phyloP scores from a whole-genome alignment of 2,888 invertebrate genomes.

The Subacronicta megacephala region DNA sequence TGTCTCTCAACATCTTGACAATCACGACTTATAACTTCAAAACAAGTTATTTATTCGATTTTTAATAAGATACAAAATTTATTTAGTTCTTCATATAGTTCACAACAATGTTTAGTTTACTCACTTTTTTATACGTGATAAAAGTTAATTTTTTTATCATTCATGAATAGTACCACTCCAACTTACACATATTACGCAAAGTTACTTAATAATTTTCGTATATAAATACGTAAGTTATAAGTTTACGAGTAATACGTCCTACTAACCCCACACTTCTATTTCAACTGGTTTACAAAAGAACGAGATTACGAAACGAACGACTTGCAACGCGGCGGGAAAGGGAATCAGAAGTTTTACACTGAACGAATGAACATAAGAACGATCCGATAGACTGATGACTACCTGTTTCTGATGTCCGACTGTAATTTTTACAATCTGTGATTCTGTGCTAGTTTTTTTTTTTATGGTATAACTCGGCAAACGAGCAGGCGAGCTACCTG shows the following conservation, averaged over 20 bases:
- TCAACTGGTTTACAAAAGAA: constrained; percentile 43
- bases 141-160: constrained; percentile 5
- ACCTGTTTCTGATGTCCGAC: too few relatives aligned
- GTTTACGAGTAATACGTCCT: constrained; percentile 53
- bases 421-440: too few relatives aligned
- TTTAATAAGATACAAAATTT: too few relatives aligned
- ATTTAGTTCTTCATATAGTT: too few relatives aligned
- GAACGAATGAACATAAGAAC: constrained; percentile 20
- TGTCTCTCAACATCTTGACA: constrained; percentile 68
- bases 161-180: constrained; percentile 37
- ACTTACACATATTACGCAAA: constrained; percentile 24
- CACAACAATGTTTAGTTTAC: too few relatives aligned
- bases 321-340: constrained; percentile 18
- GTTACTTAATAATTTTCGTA: constrained; percentile 46
- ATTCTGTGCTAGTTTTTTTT: too few relatives aligned
- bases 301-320: constrained; percentile 47
- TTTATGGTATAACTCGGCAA: too few relatives aligned
- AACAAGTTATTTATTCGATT: constrained; percentile 6
- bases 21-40: constrained; percentile 33
- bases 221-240: constrained; percentile 58
- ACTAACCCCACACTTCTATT: constrained; percentile 26
- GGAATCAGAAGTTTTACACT: constrained; percentile 10
- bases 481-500: too few relatives aligned
- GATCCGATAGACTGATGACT: too few relatives aligned
- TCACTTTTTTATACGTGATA: not conserved